A percentile compares a stretch with the other conserved stretches of the same genome.
Conservation (phyloP, 2,113 vertebrate species). For the Sorex araneus region DNA sequence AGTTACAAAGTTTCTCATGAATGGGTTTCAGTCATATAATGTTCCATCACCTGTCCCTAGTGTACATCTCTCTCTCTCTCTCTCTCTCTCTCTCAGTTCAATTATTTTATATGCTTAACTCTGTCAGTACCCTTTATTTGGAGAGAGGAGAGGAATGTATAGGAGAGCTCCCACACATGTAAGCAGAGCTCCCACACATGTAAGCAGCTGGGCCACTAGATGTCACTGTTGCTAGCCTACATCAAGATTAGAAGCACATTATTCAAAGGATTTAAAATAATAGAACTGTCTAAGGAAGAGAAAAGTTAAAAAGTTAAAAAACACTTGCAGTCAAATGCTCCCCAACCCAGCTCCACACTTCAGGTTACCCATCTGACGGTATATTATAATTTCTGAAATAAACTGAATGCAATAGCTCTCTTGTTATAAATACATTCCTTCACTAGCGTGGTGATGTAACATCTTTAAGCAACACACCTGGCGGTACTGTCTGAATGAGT, state of each 20-base stretch:
- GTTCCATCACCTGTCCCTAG: too few relatives aligned
- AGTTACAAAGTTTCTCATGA: too few relatives aligned
- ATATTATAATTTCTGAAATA: slow-evolving; percentile 37
- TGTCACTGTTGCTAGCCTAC: slow-evolving; percentile 72
- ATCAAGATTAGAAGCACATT: not conserved
- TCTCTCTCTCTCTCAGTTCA: too few relatives aligned
- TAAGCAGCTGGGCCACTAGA: slow-evolving; percentile 69
- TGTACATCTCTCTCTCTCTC: too few relatives aligned
- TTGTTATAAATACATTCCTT: not conserved
- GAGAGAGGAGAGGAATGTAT: not conserved
- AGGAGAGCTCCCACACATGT: not conserved
- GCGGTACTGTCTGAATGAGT: not conserved
- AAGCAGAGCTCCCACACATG: not conserved
- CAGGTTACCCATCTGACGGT: not conserved
- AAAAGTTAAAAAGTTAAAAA: slow-evolving; percentile 3
- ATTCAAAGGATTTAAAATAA: slow-evolving; percentile 5
- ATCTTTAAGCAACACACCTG: not conserved
- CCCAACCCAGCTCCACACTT: not conserved
- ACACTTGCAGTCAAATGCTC: slow-evolving; percentile 26
- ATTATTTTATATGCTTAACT: slow-evolving; percentile 15
- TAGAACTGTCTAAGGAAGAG: not conserved
- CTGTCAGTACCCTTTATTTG: not conserved
- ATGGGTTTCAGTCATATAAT: too few relatives aligned
- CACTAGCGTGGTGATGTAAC: not conserved
- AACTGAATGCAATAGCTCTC: not conserved